Conservation (phyloP, 1,140 invertebrate species). For the Probaryconus sp. region DNA sequence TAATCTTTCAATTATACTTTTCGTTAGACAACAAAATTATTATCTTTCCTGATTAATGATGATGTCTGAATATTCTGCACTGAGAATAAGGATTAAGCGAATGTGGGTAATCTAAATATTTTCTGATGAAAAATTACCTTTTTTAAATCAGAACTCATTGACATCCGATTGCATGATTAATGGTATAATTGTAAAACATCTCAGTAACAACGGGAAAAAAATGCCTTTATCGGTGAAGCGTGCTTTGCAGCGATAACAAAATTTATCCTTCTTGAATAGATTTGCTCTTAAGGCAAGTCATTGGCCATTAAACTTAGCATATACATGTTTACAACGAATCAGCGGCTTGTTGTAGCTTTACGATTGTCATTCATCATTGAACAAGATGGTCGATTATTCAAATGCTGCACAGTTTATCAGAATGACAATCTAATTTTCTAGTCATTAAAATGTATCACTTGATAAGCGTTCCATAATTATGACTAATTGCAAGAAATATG, state of each 20-base stretch:
- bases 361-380: slow-evolving; percentile 21
- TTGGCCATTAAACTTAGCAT: slow-evolving; percentile 39
- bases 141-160: slow-evolving; percentile 1
- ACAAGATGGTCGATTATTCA: background rate
- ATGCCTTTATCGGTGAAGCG: slow-evolving; percentile 65
- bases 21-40: no score
- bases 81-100: no score
- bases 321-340: slow-evolving; percentile 14
- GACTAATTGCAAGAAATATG: no score
- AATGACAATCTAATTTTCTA: background rate
- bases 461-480: no score
- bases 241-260: slow-evolving; percentile 63
- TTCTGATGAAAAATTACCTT: no score
- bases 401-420: no score
- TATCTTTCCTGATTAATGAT: no score
- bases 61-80: no score
- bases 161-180: slow-evolving; percentile 73
- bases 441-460: no score
- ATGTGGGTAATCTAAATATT: no score
- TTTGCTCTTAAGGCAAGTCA: slow-evolving; percentile 23
- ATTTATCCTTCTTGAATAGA: slow-evolving; percentile 27
- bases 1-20: no score
- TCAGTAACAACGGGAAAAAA: slow-evolving; percentile 55
- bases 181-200: slow-evolving; percentile 66
- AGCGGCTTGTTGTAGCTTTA: slow-evolving; percentile 7